phyloP scores from a whole-genome alignment of 1,140 invertebrate species.

The Macrobrachium rosenbergii region DNA sequence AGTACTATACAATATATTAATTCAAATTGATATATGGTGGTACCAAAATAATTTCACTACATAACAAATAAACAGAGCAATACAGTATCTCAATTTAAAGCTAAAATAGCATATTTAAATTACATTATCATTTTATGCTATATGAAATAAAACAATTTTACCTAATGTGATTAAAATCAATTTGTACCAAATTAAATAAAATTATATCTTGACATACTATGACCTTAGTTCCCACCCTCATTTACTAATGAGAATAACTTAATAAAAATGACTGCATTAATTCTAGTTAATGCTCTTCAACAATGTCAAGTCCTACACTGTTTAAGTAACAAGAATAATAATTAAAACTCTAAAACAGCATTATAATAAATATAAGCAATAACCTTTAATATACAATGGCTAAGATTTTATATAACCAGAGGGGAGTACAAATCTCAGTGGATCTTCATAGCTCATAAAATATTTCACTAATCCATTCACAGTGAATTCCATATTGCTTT shows the following conservation, averaged over 20 bases:
- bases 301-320: neutral
- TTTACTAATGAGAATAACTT: neutral
- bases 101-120: neutral
- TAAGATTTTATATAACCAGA: neutral
- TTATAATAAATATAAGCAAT: neutral
- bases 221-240: neutral
- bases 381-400: neutral
- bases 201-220: neutral
- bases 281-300: neutral
- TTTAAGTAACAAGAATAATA: neutral
- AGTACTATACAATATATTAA: no score
- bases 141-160: neutral
- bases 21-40: no score
- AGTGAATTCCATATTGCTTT: neutral
- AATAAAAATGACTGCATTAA: neutral
- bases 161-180: neutral
- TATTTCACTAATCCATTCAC: neutral
- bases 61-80: no score
- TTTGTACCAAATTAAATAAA: neutral
- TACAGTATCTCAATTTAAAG: no score
- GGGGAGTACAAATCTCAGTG: neutral
- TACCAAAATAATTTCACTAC: no score
- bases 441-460: neutral
- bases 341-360: neutral
- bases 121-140: neutral